phyloP scores from a whole-genome alignment of 2,888 invertebrate species.

The Barypeithes pellucidus region DNA sequence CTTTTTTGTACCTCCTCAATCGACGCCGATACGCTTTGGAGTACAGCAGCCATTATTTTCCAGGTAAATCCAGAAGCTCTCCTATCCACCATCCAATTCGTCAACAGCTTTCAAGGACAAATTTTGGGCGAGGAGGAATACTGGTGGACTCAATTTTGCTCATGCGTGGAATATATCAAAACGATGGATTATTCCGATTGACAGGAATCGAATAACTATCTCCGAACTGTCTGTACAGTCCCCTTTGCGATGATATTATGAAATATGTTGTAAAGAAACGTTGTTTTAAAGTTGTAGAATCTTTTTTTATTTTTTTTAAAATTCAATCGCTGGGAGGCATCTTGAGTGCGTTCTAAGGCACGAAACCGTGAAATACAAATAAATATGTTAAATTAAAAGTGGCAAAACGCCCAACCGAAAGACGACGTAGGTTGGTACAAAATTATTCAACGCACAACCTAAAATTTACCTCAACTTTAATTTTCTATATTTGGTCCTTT shows the following conservation, averaged over 20 bases:
- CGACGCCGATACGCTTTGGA: neutral
- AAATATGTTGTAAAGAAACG: conserved; percentile 9
- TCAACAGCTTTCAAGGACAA: conserved; percentile 89
- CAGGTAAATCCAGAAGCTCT: conserved; percentile 95
- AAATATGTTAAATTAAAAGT: too few relatives aligned
- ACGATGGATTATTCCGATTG: conserved; percentile 86
- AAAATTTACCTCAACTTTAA: too few relatives aligned
- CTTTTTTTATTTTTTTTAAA: neutral
- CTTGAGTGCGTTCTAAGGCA: too few relatives aligned
- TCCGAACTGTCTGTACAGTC: conserved; percentile 15
- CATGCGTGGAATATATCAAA: conserved; percentile 98
- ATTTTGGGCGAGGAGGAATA: conserved; percentile 93
- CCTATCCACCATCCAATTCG: conserved; percentile 96
- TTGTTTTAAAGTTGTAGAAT: conserved; percentile 40
- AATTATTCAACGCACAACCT: too few relatives aligned
- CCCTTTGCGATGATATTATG: conserved; percentile 25
- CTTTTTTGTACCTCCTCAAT: neutral
- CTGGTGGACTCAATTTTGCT: conserved; percentile 98
- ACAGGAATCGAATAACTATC: conserved; percentile 18
- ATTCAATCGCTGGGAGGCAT: too few relatives aligned
- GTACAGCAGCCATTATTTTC: conserved; percentile 49
- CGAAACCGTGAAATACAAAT: too few relatives aligned
- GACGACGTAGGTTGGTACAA: too few relatives aligned
- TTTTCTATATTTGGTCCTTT: too few relatives aligned
- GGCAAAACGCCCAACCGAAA: too few relatives aligned